Percentiles rank a stretch among this genome's conserved stretches.
These are phyloP conservation scores for Neodon shergylaensis DNA, from an alignment of 2,113 vertebrate species.

Conservation along the genomic window DNA sequence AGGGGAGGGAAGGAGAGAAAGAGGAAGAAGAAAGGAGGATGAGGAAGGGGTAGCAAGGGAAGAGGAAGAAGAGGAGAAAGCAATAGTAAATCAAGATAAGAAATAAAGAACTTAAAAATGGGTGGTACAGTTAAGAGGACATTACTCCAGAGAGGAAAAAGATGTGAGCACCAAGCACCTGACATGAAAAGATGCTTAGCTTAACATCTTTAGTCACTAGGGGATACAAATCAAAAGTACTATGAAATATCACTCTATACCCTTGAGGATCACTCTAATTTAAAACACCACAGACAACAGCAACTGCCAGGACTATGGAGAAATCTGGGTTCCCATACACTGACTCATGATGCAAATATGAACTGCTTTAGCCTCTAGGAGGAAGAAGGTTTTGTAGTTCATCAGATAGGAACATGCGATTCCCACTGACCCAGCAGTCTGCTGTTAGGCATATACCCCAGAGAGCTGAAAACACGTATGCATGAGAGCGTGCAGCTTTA, in stretches of 20 bases:
- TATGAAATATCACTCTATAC: neutral
- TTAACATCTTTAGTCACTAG: neutral
- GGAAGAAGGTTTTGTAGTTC: neutral
- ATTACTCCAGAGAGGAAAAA: neutral
- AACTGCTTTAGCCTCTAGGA: neutral
- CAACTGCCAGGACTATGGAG: neutral
- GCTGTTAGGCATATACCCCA: neutral
- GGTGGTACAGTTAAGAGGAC: neutral
- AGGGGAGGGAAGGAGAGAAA: neutral
- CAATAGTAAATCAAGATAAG: neutral
- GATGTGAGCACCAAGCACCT: neutral
- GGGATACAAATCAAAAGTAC: neutral
- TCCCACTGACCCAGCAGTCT: neutral
- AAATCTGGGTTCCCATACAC: neutral
- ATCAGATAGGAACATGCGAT: neutral
- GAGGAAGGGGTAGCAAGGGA: neutral
- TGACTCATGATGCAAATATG: neutral
- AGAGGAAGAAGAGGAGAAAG: neutral
- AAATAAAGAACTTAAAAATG: neutral
- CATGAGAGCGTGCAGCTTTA: neutral
- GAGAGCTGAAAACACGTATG: neutral
- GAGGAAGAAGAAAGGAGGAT: neutral
- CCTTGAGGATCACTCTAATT: neutral
- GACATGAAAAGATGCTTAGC: neutral
- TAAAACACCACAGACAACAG: neutral